Evolutionary conservation across 64 coral and sea anemone genomes (phyloP).

Genomic region (Catalaphyllia jardinei): DNA sequence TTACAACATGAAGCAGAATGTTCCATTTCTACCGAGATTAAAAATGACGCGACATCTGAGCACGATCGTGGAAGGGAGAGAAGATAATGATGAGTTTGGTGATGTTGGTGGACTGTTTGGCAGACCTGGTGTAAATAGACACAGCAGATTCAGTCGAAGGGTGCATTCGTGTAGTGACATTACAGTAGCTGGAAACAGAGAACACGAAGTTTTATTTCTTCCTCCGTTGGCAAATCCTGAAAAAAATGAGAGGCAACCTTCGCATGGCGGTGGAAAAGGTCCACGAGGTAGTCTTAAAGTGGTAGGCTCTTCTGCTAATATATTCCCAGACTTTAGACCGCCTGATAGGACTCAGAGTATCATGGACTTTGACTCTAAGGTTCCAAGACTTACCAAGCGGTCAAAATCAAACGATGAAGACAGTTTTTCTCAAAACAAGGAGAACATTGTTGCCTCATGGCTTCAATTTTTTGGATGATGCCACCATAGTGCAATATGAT

Average conservation of each 20-base stretch:
- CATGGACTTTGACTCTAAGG: conserved; percentile 10
- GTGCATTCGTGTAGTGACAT: conserved; percentile 9
- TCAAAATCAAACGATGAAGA: not conserved
- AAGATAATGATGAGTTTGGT: conserved; percentile 12
- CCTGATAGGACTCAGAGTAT: not conserved
- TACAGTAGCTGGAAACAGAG: not conserved
- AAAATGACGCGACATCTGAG: conserved; percentile 27
- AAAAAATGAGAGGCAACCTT: not conserved
- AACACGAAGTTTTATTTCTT: not conserved
- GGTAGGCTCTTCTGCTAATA: not conserved
- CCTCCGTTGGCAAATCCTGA: not conserved
- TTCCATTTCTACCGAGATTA: conserved; percentile 19
- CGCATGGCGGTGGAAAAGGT: not conserved
- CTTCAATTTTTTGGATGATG: conserved; percentile 40
- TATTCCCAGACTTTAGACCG: conserved; percentile 5
- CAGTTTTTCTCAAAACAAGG: conserved; percentile 30
- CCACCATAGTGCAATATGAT: too few species aligned
- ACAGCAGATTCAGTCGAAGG: conserved; percentile 4
- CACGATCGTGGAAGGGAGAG: conserved; percentile 25
- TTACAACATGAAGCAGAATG: not conserved
- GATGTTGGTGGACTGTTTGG: not conserved
- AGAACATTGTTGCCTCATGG: conserved; percentile 42
- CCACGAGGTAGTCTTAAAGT: not conserved
- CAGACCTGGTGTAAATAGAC: not conserved
- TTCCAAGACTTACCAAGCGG: not conserved